Percentiles rank a stretch among this genome's conserved stretches.
Conservation (phyloP, 2,797 vertebrate species). For the Pelodytes ibericus region DNA sequence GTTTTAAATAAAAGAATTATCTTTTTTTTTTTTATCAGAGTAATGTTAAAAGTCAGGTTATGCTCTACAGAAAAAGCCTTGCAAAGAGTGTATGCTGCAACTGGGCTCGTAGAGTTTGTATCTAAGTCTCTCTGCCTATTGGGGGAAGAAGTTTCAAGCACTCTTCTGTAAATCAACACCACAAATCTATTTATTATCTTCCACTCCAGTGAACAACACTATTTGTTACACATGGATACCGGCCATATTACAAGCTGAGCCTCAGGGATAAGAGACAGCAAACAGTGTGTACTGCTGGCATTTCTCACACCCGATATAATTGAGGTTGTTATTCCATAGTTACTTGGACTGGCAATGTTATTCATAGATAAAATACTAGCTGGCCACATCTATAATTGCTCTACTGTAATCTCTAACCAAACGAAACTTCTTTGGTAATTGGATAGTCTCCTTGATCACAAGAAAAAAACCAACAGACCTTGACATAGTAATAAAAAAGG, state of each 20-base stretch:
- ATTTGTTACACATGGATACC: conserved; percentile 76
- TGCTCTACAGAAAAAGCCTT: conserved; percentile 68
- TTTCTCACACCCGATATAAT: conserved; percentile 59
- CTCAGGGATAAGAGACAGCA: conserved; percentile 66
- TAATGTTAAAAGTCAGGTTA: conserved; percentile 63
- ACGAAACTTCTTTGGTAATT: conserved; percentile 43
- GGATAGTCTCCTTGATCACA: conserved; percentile 42
- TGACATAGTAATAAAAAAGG: conserved; percentile 26
- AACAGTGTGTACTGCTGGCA: conserved; percentile 61
- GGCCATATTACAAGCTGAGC: conserved; percentile 71
- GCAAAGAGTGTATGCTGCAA: conserved; percentile 66
- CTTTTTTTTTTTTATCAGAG: not conserved
- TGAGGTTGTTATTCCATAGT: conserved; percentile 59
- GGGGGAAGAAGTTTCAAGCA: conserved; percentile 73
- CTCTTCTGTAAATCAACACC: conserved; percentile 74
- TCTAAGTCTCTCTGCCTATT: conserved; percentile 63
- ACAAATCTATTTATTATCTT: conserved; percentile 77
- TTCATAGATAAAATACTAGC: conserved; percentile 56
- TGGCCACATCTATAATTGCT: conserved; percentile 53
- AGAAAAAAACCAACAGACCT: conserved; percentile 35
- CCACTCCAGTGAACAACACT: conserved; percentile 74
- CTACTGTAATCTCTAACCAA: conserved; percentile 46
- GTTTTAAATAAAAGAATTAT: not conserved
- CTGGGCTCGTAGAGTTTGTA: conserved; percentile 69
- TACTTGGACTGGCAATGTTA: conserved; percentile 52